Evolutionary conservation across 2,888 invertebrate genomes (phyloP), one percentile per base, ranked within the genome.

Genomic region (Achlya flavicornis): DNA sequence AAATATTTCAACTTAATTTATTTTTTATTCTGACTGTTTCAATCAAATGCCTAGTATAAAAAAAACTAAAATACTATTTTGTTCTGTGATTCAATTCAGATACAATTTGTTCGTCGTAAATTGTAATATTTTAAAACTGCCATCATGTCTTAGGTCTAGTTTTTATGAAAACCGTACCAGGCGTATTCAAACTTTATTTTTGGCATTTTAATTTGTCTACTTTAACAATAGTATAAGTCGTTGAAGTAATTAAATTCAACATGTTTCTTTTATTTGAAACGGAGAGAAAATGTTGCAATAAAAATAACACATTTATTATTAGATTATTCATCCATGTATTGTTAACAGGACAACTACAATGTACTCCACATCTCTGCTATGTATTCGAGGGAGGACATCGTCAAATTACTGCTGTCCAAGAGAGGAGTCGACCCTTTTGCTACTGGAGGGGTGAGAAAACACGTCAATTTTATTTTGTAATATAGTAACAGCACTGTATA

Each of bases 341-440:
- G 33, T 63, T 63, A 3, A 33, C 95, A 99, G 99, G 99, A 99
- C 90, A 98, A 98, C 89, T 97, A 98, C 94, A 99, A 98, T 92
- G 98, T 97, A 43, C 95, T 99, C 63, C 99, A 99, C 92, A 97
- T 98, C 88, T 98, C 99, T 14, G 97, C 98, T 33, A 97, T 98
- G 96, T 97, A 97, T 90, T 98, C 98, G 63, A 95, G 98, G 77
- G 99, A 99, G 88, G 99, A 99, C 87, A 97, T 98, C 83, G 97
- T 99, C 82, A 98, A 98, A 83, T 93, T 98, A 62, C 94, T 99
- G 59, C 94, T 99, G 64, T 96, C 96, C 63, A 97, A 98, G 88
- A 96, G 97, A 87, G 97, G 97, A 53, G 98, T 99, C 11, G 99
- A 99, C 91, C 96, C 98, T 16, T 97, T 97, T 82, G 97, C 98